These are phyloP conservation scores for Gibbula magus DNA, from an alignment of 2,888 invertebrate genomes.

Conservation along the genomic window DNA sequence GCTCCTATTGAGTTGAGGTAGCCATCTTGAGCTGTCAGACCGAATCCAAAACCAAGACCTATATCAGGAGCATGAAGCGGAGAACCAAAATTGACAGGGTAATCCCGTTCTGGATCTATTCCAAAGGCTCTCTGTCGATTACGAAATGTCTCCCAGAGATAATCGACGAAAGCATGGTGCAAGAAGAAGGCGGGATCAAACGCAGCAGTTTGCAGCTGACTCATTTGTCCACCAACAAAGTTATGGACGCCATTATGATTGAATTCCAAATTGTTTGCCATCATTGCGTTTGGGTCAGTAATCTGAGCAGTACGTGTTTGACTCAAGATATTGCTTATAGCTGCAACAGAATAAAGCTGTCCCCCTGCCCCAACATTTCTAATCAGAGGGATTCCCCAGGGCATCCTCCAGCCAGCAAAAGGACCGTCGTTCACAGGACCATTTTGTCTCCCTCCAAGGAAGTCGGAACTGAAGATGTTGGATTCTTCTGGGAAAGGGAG, in stretches of 20 bases:
- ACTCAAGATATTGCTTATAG: neutral
- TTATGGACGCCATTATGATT: slow-evolving; percentile 64
- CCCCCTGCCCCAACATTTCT: slow-evolving; percentile 41
- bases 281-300: slow-evolving; percentile 47
- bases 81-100: neutral
- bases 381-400: slow-evolving; percentile 54
- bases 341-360: neutral
- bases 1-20: slow-evolving; percentile 49
- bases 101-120: neutral
- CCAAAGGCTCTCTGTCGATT: slow-evolving; percentile 38
- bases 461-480: slow-evolving; percentile 55
- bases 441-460: slow-evolving; percentile 53
- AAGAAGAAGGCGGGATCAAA: slow-evolving; percentile 64
- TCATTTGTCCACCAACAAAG: slow-evolving; percentile 65
- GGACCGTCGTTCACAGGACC: slow-evolving; percentile 62
- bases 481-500: slow-evolving; percentile 54
- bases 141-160: slow-evolving; percentile 59
- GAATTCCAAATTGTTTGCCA: slow-evolving; percentile 61
- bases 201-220: slow-evolving; percentile 57
- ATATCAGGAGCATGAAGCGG: slow-evolving; percentile 50
- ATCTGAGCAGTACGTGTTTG: neutral
- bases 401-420: slow-evolving; percentile 60
- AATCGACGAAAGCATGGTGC: slow-evolving; percentile 59
- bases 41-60: slow-evolving; percentile 54
- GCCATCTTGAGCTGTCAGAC: slow-evolving; percentile 54